Base-by-base conservation (phyloP, 1,140 invertebrate genomes). In the Bradynema listronoti region DNA sequence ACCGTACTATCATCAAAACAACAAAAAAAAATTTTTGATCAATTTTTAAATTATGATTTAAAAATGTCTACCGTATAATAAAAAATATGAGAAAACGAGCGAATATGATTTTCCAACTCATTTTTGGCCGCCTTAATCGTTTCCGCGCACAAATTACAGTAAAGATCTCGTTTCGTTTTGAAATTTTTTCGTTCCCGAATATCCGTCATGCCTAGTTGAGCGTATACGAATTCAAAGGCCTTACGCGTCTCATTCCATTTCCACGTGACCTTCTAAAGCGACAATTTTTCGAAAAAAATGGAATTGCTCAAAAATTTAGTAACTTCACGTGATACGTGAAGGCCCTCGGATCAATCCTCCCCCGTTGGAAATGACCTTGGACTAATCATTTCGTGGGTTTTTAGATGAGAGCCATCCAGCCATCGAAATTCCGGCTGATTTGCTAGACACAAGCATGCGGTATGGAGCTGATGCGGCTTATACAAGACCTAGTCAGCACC, bases 241-340 rank as follows among this genome's bases (percentile, higher is more conserved):
- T 43, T 30, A 27, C 61, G 41, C 24, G 33, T 47, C 19, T 65
- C 58, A 53, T 65, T 65, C 58, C 58, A 61, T 53, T 61, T 61
- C 58, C 58, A 61, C 2, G 58, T 65, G 7, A 61, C 57, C 64
- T 61, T 61, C 58, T 61, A 25, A 61, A 61, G n/a, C 19, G 34
- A 22, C 16, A 55, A 43, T 46, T 7, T 57, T 7, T 4, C 9
- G 32, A 58, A 66, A 11, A 6, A 4, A 58, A 19, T 30, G 27
- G 29, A n/a, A 19, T 50, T 3, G 16, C 16, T 7, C 16, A 9
- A 55, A 2, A 55, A 55, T 43, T 4, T 39, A 39, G 36, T 14
- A 39, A 14, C n/a, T 39, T 39, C 36, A 39, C 36, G n/a, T n/a
- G n/a, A n/a, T n/a, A n/a, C n/a, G n/a, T n/a, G n/a, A n/a, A n/a